Evolutionary conservation across 2,797 vertebrate genomes (phyloP), one percentile per base, ranked within the genome.

Genomic region (Leptatherina wallacei): DNA sequence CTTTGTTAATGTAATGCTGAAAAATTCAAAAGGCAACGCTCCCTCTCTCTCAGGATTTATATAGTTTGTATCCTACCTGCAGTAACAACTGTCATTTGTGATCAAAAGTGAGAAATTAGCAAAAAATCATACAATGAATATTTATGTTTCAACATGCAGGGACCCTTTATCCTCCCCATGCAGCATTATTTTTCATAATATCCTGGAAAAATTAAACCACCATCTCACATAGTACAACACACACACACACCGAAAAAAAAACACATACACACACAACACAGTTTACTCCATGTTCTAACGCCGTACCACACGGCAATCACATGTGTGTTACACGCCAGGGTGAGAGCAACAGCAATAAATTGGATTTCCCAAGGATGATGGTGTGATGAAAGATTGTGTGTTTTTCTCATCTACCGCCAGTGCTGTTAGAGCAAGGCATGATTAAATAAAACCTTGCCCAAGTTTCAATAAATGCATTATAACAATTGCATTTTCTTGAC

Each of bases 401-500:
- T 93, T 94, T 94, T 94, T 94, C 93, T 94, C 94, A 94, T 95
- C 93, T 95, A 92, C 86, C 91, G 90, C 92, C 86, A 91, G 90
- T 91, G 85, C 92, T 94, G 93, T 94, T 94, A 91, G 90, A 92
- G 93, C 68, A 79, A 77, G 57, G 85, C 87, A 80, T 91, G 92
- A 95, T 95, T 94, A 94, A 95, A 95, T 95, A 94, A 95, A 95
- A 93, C 92, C 93, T 92, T 94, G 92, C 94, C 94, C 93, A 93
- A 94, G 95, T 95, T 95, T 95, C 94, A 95, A 95, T 95, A 95
- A 95, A 95, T 87, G 81, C 91, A 95, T 95, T 95, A 94, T 89
- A 94, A 93, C 93, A 95, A 95, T 95, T 93, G 92, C 91, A 94
- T 95, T 95, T 92, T 87, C 92, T 86, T 94, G 95, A 95, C 94